These are phyloP conservation scores for Hippoglossus stenolepis DNA, from an alignment of 2,113 vertebrate genomes.

Conservation along the genomic window DNA sequence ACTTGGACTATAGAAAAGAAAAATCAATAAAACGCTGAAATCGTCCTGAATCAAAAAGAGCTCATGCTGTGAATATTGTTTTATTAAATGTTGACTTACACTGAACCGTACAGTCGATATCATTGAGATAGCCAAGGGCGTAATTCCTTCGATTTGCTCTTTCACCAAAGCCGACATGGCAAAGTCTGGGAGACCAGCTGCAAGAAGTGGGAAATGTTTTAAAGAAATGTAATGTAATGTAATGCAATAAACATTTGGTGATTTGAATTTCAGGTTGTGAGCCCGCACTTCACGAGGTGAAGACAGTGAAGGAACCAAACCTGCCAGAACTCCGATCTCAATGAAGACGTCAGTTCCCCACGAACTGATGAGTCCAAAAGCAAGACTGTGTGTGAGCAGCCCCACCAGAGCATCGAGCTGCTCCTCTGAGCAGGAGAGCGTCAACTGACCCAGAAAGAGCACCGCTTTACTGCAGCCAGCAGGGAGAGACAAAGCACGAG, in stretches of 20 bases:
- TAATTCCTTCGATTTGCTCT: slow-evolving; percentile 84
- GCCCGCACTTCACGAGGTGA: too few relatives aligned
- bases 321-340: slow-evolving; percentile 84
- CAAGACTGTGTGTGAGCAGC: slow-evolving; percentile 73
- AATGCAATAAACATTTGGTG: too few relatives aligned
- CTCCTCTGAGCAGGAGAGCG: slow-evolving; percentile 81
- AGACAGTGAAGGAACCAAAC: slow-evolving; percentile 54
- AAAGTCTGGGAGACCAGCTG: slow-evolving; percentile 85
- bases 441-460: slow-evolving; percentile 79
- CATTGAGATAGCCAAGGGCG: slow-evolving; percentile 77
- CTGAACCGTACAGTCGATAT: slow-evolving; percentile 81
- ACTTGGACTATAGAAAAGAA: not conserved
- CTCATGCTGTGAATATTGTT: not conserved
- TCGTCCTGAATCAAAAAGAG: too few relatives aligned
- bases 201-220: not conserved
- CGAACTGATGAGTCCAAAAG: slow-evolving; percentile 81
- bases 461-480: slow-evolving; percentile 80
- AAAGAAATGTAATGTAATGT: not conserved
- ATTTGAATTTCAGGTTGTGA: not conserved
- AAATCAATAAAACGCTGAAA: not conserved
- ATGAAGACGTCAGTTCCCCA: slow-evolving; percentile 84
- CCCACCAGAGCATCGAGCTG: slow-evolving; percentile 74
- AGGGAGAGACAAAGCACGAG: slow-evolving; percentile 47
- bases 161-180: slow-evolving; percentile 84
- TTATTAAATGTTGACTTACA: slow-evolving; percentile 69